A percentile compares a stretch with the other conserved stretches of the same genome.
Evolutionary conservation across 2,113 vertebrate genomes (phyloP).

Genomic region (Tachysurus fulvidraco): DNA sequence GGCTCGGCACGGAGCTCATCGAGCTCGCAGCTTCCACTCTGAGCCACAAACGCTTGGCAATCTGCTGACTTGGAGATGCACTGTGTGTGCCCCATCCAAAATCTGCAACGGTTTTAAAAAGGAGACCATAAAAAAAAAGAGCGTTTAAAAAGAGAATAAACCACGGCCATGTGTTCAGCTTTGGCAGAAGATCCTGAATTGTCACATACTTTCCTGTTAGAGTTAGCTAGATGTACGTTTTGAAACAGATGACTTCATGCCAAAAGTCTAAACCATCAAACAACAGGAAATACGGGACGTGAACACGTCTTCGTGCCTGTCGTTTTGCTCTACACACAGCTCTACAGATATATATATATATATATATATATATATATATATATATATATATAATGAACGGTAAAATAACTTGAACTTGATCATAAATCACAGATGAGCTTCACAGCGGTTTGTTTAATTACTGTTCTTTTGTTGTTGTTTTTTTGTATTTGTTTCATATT

Average conservation of each 20-base stretch:
- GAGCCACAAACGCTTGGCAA: neutral
- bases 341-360: too few species aligned
- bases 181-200: neutral
- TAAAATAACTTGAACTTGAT: neutral
- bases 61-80: conserved; percentile 43
- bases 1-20: neutral
- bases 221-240: neutral
- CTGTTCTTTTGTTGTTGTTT: neutral
- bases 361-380: too few species aligned
- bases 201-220: neutral
- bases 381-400: neutral
- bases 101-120: conserved; percentile 30
- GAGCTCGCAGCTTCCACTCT: conserved; percentile 18
- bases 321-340: neutral
- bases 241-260: neutral
- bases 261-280: neutral
- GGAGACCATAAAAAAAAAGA: neutral
- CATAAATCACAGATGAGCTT: neutral
- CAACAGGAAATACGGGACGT: neutral
- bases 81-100: conserved; percentile 58
- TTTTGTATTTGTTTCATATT: neutral
- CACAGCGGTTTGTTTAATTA: neutral
- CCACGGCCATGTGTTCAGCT: neutral
- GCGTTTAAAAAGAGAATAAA: neutral
- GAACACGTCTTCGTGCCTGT: neutral